A percentile compares a stretch with the other conserved stretches of the same genome.
Conservation (phyloP, 2,797 vertebrate genomes). For the Denticeps clupeoides region DNA sequence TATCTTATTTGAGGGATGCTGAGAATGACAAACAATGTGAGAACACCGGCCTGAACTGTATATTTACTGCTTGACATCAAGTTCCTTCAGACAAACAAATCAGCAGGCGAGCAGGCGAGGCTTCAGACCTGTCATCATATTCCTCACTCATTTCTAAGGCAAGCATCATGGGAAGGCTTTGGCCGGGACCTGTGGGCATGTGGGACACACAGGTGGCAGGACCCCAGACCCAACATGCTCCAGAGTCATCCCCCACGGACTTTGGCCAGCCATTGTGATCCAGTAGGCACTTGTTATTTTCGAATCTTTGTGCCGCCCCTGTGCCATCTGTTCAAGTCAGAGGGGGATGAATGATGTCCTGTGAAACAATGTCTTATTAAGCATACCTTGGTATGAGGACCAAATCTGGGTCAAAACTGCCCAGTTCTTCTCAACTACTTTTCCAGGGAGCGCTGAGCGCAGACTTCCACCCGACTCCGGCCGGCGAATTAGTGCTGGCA, state of each 20-base stretch:
- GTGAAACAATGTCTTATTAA: background rate
- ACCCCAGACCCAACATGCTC: background rate
- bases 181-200: slow-evolving; percentile 16
- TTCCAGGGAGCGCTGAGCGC: background rate
- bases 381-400: background rate
- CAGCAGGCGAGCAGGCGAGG: no score
- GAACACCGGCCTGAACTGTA: no score
- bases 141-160: no score
- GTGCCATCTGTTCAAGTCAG: slow-evolving; percentile 5
- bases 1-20: no score
- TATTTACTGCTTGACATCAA: no score
- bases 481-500: background rate
- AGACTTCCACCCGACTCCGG: no score
- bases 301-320: slow-evolving; percentile 20
- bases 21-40: no score
- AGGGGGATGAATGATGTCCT: background rate
- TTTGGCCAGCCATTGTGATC: background rate
- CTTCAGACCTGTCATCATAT: no score
- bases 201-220: slow-evolving; percentile 21
- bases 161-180: slow-evolving; percentile 6
- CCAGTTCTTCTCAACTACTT: no score
- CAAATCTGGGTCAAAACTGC: background rate
- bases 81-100: no score
- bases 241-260: background rate
- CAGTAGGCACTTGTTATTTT: slow-evolving; percentile 10